These are phyloP conservation scores for Amphipoea oculea DNA, from an alignment of 2,888 invertebrate genomes.

Conservation along the genomic window DNA sequence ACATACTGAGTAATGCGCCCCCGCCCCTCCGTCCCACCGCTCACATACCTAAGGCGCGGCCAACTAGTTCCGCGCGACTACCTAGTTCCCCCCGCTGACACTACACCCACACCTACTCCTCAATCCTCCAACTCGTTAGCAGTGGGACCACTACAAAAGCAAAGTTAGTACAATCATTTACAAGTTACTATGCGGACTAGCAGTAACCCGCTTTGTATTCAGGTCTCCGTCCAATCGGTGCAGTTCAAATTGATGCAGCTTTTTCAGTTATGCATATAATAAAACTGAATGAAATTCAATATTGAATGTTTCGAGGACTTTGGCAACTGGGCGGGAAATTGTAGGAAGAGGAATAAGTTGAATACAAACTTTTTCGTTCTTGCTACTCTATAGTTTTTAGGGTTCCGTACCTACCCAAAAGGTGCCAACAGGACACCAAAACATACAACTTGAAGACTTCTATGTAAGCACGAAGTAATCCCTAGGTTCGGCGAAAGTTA, in stretches of 20 bases:
- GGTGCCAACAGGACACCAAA: no score
- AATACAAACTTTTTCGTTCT: no score
- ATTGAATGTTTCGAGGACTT: slow-evolving; percentile 34
- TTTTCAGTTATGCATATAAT: slow-evolving; percentile 25
- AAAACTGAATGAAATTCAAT: slow-evolving; percentile 36
- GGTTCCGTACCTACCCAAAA: not conserved
- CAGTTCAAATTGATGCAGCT: slow-evolving; percentile 38
- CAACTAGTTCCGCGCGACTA: no score
- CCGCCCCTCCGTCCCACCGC: no score
- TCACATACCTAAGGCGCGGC: no score
- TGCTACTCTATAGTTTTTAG: not conserved
- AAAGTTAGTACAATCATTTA: slow-evolving; percentile 65
- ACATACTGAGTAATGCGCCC: no score
- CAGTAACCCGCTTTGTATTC: slow-evolving; percentile 36
- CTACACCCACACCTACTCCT: slow-evolving; percentile 2
- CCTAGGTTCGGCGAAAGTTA: no score
- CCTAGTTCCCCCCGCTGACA: slow-evolving; percentile 1
- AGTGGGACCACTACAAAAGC: slow-evolving; percentile 40
- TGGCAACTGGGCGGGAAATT: slow-evolving; percentile 14
- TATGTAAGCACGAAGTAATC: no score
- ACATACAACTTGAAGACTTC: no score
- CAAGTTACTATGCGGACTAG: slow-evolving; percentile 53
- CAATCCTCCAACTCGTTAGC: slow-evolving; percentile 27
- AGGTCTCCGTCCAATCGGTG: slow-evolving; percentile 1
- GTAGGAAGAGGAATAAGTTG: not conserved